Evolutionary conservation across 1,140 invertebrate genomes (phyloP).

Genomic region (Tetraneura akinire): DNA sequence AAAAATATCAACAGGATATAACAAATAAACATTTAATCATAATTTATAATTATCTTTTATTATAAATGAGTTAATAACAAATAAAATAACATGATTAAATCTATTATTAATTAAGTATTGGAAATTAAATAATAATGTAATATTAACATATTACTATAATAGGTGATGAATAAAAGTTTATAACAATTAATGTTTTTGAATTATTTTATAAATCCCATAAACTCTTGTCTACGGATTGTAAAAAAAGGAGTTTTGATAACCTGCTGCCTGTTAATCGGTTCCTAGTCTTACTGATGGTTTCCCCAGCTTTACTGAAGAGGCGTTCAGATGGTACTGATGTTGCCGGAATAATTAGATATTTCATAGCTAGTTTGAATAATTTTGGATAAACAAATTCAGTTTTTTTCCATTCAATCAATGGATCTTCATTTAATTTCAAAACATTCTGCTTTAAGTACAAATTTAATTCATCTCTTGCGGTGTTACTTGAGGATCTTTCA

Average conservation of each 20-base stretch:
- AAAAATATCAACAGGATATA: no score
- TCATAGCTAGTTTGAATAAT: not conserved
- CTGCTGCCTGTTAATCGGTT: conserved; percentile 21
- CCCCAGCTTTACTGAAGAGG: conserved; percentile 29
- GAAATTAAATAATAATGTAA: not conserved
- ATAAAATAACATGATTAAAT: not conserved
- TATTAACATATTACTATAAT: not conserved
- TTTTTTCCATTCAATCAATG: not conserved
- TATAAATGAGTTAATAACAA: not conserved
- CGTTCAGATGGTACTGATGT: no score
- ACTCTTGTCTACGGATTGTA: not conserved
- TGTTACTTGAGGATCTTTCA: not conserved
- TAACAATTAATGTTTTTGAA: not conserved
- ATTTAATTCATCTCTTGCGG: not conserved
- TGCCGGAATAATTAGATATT: not conserved
- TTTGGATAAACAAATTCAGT: not conserved
- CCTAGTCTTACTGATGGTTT: conserved; percentile 21
- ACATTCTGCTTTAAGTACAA: not conserved
- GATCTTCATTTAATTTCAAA: not conserved
- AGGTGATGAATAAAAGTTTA: no score
- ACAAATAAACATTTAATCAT: no score
- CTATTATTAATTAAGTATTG: not conserved
- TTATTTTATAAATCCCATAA: not conserved
- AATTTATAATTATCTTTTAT: not conserved
- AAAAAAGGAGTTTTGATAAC: not conserved